phyloP scores from a whole-genome alignment of 2,113 vertebrate genomes.

The Sakesphorus luctuosus region DNA sequence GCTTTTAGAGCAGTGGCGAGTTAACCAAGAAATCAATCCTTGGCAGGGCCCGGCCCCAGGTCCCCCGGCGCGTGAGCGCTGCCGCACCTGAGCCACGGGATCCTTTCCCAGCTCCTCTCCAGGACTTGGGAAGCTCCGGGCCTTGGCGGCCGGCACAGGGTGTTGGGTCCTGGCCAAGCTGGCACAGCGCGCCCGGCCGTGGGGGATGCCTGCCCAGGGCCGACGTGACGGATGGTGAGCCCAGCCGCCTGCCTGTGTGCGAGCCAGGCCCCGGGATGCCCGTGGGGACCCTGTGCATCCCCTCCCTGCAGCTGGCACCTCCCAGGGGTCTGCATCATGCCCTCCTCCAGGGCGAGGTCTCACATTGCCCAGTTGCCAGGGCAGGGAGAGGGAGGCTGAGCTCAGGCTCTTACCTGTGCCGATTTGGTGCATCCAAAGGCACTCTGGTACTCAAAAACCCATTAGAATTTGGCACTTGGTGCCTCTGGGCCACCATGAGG shows the following conservation, averaged over 20 bases:
- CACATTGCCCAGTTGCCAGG: background rate
- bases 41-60: slow-evolving; percentile 6
- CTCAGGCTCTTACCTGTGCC: background rate
- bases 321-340: background rate
- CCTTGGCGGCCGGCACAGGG: background rate
- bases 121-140: slow-evolving; percentile 48
- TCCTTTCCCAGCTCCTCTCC: slow-evolving; percentile 59
- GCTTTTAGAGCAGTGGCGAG: slow-evolving; percentile 1
- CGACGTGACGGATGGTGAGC: background rate
- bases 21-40: slow-evolving; percentile 57
- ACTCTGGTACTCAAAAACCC: background rate
- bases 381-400: background rate
- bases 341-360: background rate
- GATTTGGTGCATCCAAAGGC: background rate
- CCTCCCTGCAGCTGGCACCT: background rate
- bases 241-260: background rate
- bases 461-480: background rate
- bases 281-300: background rate
- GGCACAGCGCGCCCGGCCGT: background rate
- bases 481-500: accelerated
- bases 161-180: slow-evolving; percentile 4
- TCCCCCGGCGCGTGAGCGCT: background rate
- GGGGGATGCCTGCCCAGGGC: slow-evolving; percentile 40
- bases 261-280: background rate
- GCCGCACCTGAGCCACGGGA: slow-evolving; percentile 39